Conservation (phyloP, 2,113 vertebrate genomes). For the Diglossa brunneiventris region DNA sequence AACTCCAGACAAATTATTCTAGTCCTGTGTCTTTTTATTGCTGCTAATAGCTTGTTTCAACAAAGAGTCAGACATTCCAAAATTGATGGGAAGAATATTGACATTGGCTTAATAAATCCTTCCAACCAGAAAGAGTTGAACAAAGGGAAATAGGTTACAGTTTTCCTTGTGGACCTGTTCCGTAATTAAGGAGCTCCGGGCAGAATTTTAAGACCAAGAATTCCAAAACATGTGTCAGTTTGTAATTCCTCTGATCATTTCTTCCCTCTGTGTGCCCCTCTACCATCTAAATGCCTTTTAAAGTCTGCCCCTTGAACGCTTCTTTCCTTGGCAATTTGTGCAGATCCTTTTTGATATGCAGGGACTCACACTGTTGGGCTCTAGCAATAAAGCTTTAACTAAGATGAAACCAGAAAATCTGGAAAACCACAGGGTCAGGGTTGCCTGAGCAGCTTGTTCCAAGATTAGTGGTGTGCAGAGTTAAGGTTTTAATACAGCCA, state of each 20-base stretch:
- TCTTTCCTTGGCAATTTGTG: constrained; percentile 32
- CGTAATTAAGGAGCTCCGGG: constrained; percentile 43
- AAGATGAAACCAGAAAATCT: constrained; percentile 24
- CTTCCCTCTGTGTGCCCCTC: background rate
- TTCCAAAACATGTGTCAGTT: constrained; percentile 40
- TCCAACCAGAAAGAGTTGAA: constrained; percentile 56
- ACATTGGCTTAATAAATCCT: constrained; percentile 64
- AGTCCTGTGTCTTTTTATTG: constrained; percentile 66
- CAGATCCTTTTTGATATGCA: constrained; percentile 20
- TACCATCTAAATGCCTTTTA: constrained; percentile 39
- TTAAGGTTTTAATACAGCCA: constrained; percentile 19
- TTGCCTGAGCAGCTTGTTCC: background rate
- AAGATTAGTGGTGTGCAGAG: background rate
- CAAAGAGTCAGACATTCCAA: constrained; percentile 58
- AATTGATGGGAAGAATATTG: constrained; percentile 68
- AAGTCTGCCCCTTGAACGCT: constrained; percentile 29
- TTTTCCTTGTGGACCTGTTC: constrained; percentile 49
- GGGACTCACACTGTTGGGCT: background rate
- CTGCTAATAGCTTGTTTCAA: constrained; percentile 68
- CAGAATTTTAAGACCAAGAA: constrained; percentile 42
- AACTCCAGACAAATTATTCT: constrained; percentile 64
- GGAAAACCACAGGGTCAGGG: background rate
- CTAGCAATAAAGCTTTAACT: background rate
- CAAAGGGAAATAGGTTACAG: constrained; percentile 46
- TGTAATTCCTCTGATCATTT: constrained; percentile 34